Conservation (phyloP, 2,113 vertebrate species). For the Semnopithecus entellus region DNA sequence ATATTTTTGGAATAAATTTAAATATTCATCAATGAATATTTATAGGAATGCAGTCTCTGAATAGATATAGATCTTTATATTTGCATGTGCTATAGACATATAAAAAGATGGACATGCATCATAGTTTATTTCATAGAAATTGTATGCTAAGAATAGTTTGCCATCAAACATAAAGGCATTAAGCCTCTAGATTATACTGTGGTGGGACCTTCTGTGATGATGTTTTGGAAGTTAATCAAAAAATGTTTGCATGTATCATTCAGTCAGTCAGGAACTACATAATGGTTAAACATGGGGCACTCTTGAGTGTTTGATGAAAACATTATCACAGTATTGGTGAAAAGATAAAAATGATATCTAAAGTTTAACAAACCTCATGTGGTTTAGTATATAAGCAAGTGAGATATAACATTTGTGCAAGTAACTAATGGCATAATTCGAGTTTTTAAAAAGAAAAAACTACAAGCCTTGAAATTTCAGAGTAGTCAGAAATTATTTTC, state of each 20-base stretch:
- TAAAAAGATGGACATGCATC: background rate
- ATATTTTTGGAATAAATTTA: background rate
- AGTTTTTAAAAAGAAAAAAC: background rate
- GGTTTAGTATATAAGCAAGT: background rate
- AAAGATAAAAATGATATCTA: background rate
- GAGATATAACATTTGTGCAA: background rate
- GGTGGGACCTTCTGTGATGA: background rate
- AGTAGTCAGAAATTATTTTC: background rate
- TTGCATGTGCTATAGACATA: background rate
- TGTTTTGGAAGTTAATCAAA: background rate
- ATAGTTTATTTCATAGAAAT: background rate
- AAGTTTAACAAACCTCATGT: background rate
- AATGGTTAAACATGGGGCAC: background rate
- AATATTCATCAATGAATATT: background rate
- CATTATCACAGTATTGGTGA: background rate
- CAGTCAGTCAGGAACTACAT: background rate
- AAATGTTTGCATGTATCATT: background rate
- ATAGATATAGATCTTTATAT: background rate
- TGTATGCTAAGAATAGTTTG: background rate
- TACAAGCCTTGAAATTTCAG: background rate
- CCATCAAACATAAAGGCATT: background rate
- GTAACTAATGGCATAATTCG: background rate
- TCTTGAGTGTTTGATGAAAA: background rate
- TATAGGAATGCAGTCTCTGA: background rate
- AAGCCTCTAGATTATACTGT: background rate